Evolutionary conservation across 64 coral and sea anemone species (phyloP).

Genomic region (Montipora sp.): DNA sequence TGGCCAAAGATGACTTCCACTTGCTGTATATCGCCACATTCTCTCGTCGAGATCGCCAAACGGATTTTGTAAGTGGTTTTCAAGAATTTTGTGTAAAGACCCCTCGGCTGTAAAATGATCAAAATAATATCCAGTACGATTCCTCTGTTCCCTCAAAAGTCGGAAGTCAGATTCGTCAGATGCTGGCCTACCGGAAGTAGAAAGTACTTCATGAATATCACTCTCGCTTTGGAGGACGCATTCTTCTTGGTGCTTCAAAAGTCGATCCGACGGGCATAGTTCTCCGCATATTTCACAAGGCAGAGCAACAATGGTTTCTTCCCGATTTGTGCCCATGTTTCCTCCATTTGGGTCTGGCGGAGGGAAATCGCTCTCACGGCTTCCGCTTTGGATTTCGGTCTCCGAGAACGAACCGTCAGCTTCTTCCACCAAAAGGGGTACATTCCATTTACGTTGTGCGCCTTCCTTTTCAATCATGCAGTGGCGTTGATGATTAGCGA

Average conservation of each 20-base stretch:
- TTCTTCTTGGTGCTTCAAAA: constrained; percentile 45
- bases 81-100: not conserved
- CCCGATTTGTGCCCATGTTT: not conserved
- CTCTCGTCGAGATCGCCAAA: not conserved
- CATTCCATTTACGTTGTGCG: not conserved
- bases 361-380: not conserved
- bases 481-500: constrained; percentile 21
- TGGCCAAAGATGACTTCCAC: not conserved
- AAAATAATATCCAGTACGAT: not conserved
- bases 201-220: not conserved
- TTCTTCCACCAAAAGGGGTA: constrained; percentile 16
- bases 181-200: not conserved
- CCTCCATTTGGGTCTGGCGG: not conserved
- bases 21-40: not conserved
- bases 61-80: not conserved
- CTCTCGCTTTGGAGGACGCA: not conserved
- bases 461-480: not conserved
- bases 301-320: constrained; percentile 28
- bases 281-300: constrained; percentile 66
- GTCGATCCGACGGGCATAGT: constrained; percentile 49
- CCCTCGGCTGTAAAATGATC: not conserved
- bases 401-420: constrained; percentile 6
- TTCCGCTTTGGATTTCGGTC: not conserved
- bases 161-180: not conserved
- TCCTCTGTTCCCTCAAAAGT: not conserved